Conservation (phyloP, 2,797 vertebrate genomes). For the Cuniculus paca region DNA sequence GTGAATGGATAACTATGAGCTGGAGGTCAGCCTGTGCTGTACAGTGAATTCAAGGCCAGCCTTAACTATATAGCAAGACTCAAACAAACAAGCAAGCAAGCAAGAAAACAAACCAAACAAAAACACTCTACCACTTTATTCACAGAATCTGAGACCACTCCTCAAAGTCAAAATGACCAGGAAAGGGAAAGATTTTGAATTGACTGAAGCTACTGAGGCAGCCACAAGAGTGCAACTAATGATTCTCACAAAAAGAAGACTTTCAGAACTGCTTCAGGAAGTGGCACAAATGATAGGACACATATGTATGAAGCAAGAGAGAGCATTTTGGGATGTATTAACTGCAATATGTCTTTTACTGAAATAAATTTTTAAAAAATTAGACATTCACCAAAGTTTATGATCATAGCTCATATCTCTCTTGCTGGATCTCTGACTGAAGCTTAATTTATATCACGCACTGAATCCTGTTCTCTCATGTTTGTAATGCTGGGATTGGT, state of each 20-base stretch:
- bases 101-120: background rate
- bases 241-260: background rate
- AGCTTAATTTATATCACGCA: background rate
- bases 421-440: background rate
- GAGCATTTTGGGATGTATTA: background rate
- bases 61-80: background rate
- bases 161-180: background rate
- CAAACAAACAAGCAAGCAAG: background rate
- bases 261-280: background rate
- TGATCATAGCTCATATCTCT: background rate
- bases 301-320: background rate
- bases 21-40: background rate
- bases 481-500: background rate
- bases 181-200: background rate
- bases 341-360: background rate
- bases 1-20: background rate
- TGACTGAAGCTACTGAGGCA: background rate
- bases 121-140: background rate
- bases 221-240: background rate
- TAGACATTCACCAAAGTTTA: background rate
- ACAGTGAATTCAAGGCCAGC: background rate
- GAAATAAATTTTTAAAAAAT: background rate
- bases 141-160: background rate
- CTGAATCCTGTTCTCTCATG: background rate
- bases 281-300: background rate